Base-by-base conservation (phyloP, 1,140 invertebrate genomes). In the Eurosta solidaginis region DNA sequence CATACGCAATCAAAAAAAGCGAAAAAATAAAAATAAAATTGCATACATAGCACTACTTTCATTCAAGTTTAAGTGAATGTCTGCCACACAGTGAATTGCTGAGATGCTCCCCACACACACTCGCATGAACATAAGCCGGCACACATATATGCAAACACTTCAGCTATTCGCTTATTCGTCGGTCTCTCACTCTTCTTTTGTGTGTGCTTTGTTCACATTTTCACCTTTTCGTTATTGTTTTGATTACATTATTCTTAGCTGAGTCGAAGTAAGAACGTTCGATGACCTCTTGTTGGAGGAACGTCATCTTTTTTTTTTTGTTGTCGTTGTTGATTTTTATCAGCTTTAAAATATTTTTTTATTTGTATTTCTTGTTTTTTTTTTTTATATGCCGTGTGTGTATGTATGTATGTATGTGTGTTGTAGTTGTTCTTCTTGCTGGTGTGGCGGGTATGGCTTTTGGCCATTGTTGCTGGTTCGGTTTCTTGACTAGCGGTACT, bases 191-290 rank as follows among this genome's bases (percentile, higher is more conserved):
- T 49, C 49, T 59, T 36, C 77, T 81, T 68, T n/a, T n/a, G n/a
- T n/a, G n/a, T n/a, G n/a, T 74, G 63, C 49, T 77, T 27, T 47
- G 29, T 10, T 20, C 33, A 68, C 59, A 40, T 68, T 42, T 68
- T 68, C 33, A 22, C 27, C 84, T 82, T 83, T 86, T 84, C 80
- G 85, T 83, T 81, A 81, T 83, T 86, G 85, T 86, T 86, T 86
- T 86, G 85, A 86, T 86, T 86, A 85, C 85, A 82, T 82, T 84
- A 82, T 86, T 86, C 85, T 86, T 82, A 54, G 63, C 73, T 74
- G 59, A 73, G 80, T 63, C 81, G 80, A 79, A 81, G 82, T 84
- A 86, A 86, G 85, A 86, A 86, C 85, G 85, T 86, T 86, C 85
- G 85, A 84, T 86, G 85, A 86, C 85, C 85, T 84, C 82, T 77